Conservation (phyloP, 2,113 vertebrate species). For the Clarias macrocephalus region DNA sequence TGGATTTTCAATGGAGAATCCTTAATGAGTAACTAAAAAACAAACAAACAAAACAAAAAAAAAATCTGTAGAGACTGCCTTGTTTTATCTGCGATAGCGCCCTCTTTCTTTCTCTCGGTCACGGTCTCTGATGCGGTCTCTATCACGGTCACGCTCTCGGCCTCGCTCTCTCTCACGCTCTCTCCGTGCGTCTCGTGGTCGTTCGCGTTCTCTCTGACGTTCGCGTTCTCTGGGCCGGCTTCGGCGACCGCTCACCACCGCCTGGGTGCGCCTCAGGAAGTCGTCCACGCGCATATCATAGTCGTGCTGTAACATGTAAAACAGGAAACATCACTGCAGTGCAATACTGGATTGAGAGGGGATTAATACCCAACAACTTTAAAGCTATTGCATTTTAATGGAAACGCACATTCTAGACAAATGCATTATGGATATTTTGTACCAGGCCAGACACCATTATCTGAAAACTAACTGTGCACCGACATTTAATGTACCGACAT, state of each 20-base stretch:
- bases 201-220: constrained; percentile 85
- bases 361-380: not conserved
- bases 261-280: constrained; percentile 94
- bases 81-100: constrained; percentile 84
- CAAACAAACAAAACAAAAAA: not conserved
- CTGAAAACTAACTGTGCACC: not conserved
- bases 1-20: constrained; percentile 20
- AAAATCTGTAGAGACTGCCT: not conserved
- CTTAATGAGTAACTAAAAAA: not conserved
- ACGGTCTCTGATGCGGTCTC: constrained; percentile 78
- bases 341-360: not conserved
- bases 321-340: not conserved
- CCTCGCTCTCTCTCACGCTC: constrained; percentile 79
- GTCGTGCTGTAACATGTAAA: constrained; percentile 80
- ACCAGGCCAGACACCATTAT: not conserved
- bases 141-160: constrained; percentile 86
- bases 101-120: constrained; percentile 90
- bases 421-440: not conserved
- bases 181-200: constrained; percentile 78
- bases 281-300: constrained; percentile 99
- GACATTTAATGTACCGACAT: not conserved
- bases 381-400: not conserved
- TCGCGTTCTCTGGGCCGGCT: constrained; percentile 89
- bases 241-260: constrained; percentile 89
- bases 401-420: not conserved